These are phyloP conservation scores for Drosophila seguyi DNA, from an alignment of 1,140 invertebrate species.

Conservation along the genomic window DNA sequence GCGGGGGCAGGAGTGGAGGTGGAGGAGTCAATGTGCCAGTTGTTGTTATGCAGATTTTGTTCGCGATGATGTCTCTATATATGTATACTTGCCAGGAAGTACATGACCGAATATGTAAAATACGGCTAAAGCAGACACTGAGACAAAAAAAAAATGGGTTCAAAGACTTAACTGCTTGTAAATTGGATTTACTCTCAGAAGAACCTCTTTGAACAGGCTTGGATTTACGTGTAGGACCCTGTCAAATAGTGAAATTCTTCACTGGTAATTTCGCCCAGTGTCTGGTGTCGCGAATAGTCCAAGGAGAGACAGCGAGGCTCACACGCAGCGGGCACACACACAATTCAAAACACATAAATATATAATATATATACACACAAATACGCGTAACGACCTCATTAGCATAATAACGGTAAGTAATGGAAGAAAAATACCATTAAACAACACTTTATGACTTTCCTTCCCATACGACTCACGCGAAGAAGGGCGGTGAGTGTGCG, in stretches of 20 bases:
- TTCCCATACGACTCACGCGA: conserved; percentile 38
- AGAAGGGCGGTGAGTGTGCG: conserved; percentile 16
- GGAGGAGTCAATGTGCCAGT: background rate
- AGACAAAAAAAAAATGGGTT: background rate
- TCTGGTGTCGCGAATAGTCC: no score
- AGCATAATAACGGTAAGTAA: conserved; percentile 85
- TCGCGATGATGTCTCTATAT: conserved; percentile 36
- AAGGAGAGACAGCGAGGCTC: no score
- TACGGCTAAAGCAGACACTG: conserved; percentile 6
- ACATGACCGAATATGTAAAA: conserved; percentile 33
- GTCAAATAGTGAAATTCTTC: background rate
- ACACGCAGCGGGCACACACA: conserved; percentile 52
- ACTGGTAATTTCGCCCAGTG: background rate
- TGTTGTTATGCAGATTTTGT: conserved; percentile 39
- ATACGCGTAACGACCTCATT: conserved; percentile 84
- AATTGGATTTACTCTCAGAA: background rate
- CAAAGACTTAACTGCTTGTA: no score
- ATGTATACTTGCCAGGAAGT: background rate
- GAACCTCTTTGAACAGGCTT: background rate
- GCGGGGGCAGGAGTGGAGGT: background rate
- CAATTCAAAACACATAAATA: conserved; percentile 79
- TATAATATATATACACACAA: conserved; percentile 81
- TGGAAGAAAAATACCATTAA: conserved; percentile 84
- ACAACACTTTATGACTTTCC: conserved; percentile 84
- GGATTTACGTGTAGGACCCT: background rate